Base-by-base conservation (phyloP, 2,113 vertebrate genomes). In the Crotophaga sulcirostris region DNA sequence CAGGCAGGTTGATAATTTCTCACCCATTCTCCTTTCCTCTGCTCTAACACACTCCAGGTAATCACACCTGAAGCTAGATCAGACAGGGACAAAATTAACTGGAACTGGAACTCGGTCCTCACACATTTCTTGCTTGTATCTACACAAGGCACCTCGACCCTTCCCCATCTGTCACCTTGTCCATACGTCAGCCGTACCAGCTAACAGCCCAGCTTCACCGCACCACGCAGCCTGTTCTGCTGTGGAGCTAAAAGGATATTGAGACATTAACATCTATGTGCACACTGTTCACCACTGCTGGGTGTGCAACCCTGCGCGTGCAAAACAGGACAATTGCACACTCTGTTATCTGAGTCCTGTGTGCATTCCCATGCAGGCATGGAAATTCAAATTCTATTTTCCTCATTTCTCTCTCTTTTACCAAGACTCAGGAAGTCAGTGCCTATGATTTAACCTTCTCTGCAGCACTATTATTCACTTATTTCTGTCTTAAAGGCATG, bases 1-100 rank as follows among this genome's bases (percentile, higher is more conserved):
- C 92, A 94, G 96, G 19, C 88, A 87, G 94, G 94, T 69, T 54
- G 92, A 89, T 93, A 87, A 94, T 96, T 94, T 78, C 93, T 94
- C 87, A 90, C 76, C 83, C 76, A 1, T 92, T 92, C 90, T 90
- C 79, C 88, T 93, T 67, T 74, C 77, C 79, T 80, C 82, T 73
- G 87, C 86, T 94, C 89, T 94, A 92, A 90, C 74, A 74, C 67
- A 59, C 64, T 75, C 69, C 73, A 52, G 73, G 87, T 92, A 94
- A 96, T 89, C 93, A 87, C 89, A 96, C 89, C 91, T 1, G 6
- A 54, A 93, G 94, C 91, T 86, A 82, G 76, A 95, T 40, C 89
- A 92, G 94, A 94, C 91, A 94, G 84, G 89, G 69, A 92, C 93
- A 90, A 90, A 94, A 92, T 94, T 89, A 95, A 87, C 68, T 78